A percentile compares a stretch with the other conserved stretches of the same genome.
phyloP scores from a whole-genome alignment of 2,888 invertebrate species.

The Acrocyrtus sp. region DNA sequence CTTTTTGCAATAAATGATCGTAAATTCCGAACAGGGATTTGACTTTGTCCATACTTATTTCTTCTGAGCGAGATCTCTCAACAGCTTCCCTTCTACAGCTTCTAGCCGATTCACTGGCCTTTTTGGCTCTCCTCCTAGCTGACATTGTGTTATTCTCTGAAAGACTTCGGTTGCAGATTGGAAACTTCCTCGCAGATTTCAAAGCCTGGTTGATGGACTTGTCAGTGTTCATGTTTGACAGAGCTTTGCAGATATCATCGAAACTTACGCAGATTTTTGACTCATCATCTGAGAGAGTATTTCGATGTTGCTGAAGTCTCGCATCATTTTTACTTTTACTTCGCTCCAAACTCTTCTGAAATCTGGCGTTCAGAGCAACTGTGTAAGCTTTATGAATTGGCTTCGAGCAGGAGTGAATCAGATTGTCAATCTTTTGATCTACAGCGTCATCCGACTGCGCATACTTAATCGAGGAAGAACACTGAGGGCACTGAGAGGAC shows the following conservation, averaged over 20 bases:
- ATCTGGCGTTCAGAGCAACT: conserved; percentile 20
- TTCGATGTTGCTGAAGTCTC: too few relatives aligned
- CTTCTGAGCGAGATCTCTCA: too few relatives aligned
- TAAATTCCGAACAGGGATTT: conserved; percentile 35
- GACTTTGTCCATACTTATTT: conserved; percentile 23
- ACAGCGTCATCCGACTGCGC: not conserved
- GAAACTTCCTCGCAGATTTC: conserved; percentile 6
- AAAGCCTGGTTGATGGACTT: conserved; percentile 1
- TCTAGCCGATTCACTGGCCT: too few relatives aligned
- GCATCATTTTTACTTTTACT: conserved; percentile 7
- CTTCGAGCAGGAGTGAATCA: conserved; percentile 33
- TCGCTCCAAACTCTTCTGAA: conserved; percentile 17
- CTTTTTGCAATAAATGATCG: conserved; percentile 13
- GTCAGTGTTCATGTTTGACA: conserved; percentile 5
- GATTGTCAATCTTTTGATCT: conserved; percentile 31
- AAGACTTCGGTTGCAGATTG: not conserved
- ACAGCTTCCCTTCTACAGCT: too few relatives aligned
- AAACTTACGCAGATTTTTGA: too few relatives aligned
- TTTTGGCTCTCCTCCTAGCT: too few relatives aligned
- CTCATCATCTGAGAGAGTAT: too few relatives aligned
- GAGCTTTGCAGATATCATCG: too few relatives aligned
- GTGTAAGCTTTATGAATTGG: conserved; percentile 15
- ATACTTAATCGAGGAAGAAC: conserved; percentile 9
- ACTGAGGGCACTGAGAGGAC: conserved; percentile 22
- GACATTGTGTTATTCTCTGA: too few relatives aligned